Evolutionary conservation across 2,888 invertebrate genomes (phyloP).

Genomic region (Toxonevra muliebris): DNA sequence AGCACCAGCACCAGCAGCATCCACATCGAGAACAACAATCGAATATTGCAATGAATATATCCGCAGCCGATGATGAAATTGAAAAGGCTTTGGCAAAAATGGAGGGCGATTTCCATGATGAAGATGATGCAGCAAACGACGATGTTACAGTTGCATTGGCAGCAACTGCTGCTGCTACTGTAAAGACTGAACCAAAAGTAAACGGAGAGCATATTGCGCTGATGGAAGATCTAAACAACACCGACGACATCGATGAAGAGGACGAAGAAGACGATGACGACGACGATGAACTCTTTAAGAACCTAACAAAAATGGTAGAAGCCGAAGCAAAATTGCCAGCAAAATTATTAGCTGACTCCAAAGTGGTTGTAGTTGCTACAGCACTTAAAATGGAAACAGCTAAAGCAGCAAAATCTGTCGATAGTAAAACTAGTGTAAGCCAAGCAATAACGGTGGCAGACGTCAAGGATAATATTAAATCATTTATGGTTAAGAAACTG

Average conservation of each 20-base stretch:
- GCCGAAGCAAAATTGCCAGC: constrained; percentile 37
- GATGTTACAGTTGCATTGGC: constrained; percentile 54
- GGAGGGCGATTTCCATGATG: constrained; percentile 66
- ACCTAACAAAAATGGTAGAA: constrained; percentile 49
- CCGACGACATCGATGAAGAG: constrained; percentile 1
- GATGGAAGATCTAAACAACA: constrained; percentile 35
- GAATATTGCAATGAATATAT: constrained; percentile 12
- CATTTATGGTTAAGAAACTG: too few species aligned
- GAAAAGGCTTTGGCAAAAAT: constrained; percentile 78
- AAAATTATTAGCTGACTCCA: not conserved
- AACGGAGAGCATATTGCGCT: constrained; percentile 62
- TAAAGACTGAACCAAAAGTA: constrained; percentile 45
- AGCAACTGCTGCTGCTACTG: constrained; percentile 43
- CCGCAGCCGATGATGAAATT: constrained; percentile 64
- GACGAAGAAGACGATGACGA: too few species aligned
- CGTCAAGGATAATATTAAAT: too few species aligned
- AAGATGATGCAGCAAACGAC: constrained; percentile 41
- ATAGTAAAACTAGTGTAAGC: too few species aligned
- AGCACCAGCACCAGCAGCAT: constrained; percentile 51
- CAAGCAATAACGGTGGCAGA: too few species aligned
- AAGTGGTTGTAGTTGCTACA: not conserved
- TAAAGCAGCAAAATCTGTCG: too few species aligned
- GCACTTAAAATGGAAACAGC: not conserved
- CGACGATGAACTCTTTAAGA: constrained; percentile 57
- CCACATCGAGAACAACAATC: not conserved